A percentile compares a stretch with the other conserved stretches of the same genome.
These are phyloP conservation scores for Anabacerthia variegaticeps DNA, from an alignment of 2,797 vertebrate species.

Conservation along the genomic window DNA sequence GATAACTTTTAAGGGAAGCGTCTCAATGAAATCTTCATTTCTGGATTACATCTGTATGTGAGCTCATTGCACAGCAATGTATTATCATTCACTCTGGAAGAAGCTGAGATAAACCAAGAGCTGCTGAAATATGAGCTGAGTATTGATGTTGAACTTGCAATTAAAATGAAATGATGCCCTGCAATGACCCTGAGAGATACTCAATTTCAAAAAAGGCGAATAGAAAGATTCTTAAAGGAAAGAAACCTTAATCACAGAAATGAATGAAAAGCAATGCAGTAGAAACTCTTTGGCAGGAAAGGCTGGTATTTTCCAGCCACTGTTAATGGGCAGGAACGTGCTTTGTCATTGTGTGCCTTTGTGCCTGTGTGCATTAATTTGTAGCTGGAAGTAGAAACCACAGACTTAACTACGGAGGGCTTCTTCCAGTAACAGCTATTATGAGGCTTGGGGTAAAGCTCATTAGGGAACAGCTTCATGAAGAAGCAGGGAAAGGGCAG, in stretches of 20 bases:
- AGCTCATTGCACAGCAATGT: conserved; percentile 57
- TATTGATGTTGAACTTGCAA: conserved; percentile 49
- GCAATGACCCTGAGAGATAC: not conserved
- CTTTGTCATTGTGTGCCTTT: conserved; percentile 39
- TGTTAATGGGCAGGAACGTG: conserved; percentile 8
- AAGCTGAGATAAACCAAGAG: conserved; percentile 20
- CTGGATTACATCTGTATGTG: conserved; percentile 38
- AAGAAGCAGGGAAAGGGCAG: not conserved
- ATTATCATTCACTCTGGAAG: conserved; percentile 12
- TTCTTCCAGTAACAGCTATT: conserved; percentile 34
- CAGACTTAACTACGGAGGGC: not conserved
- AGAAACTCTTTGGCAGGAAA: conserved; percentile 13
- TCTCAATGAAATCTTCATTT: conserved; percentile 4
- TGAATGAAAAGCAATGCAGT: not conserved
- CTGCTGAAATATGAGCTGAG: conserved; percentile 34
- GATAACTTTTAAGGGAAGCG: not conserved
- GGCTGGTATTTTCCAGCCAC: conserved; percentile 18
- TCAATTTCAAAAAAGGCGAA: conserved; percentile 7
- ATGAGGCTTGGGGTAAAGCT: not conserved
- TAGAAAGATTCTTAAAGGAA: conserved; percentile 1
- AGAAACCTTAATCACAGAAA: conserved; percentile 11
- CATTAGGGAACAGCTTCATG: not conserved
- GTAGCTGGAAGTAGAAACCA: conserved; percentile 48
- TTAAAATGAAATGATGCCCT: conserved; percentile 53
- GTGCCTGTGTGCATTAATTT: conserved; percentile 8